Evolutionary conservation across 2,797 vertebrate genomes (phyloP), one percentile per base, ranked within the genome.

Genomic region (Silurus aristotelis): DNA sequence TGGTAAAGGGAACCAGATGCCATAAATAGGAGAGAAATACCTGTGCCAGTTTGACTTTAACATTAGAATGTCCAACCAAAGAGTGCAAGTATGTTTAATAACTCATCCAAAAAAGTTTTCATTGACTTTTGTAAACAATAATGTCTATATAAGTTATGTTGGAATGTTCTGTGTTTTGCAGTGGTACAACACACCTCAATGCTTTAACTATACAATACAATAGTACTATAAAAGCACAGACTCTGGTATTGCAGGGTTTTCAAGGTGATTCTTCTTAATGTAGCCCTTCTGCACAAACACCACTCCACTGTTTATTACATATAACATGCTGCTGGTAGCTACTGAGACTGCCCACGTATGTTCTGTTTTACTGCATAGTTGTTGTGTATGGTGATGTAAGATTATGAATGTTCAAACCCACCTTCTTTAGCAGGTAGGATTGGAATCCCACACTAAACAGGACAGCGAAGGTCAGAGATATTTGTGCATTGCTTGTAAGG

Each of bases 391-490:
- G 20, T 72, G 70, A 72, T 2, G 5, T 20, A 72, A 72, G 70
- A 0, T 8, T 48, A 14, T 48, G 43, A 72, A 43, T 72, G 43
- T 72, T 43, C 19, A 72, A 48, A 52, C 22, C 12, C 43, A 48
- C 22, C 43, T 4, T 70, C 38, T 20, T 71, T 2, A 31, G 31
- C 12, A 68, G 14, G 14, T 68, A 25, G 12, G 52, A 15, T 48
- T 12, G 60, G 64, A 48, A 64, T 83, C 68, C 80, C 80, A 73
- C 60, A 43, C 82, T 82, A 77, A 81, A 77, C 61, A 66, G 87
- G 87, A 88, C 87, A 84, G 78, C 17, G 84, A 91, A 89, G 90
- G 88, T 87, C 72, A 64, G 68, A 73, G 77, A 87, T 88, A 89
- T 85, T 86, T 90, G 90, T 90, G 84, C 43, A 82, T 85, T 77